Evolutionary conservation across 2,113 vertebrate genomes (phyloP), one percentile per base, ranked within the genome.

Genomic region (Aldabrachelys gigantea): DNA sequence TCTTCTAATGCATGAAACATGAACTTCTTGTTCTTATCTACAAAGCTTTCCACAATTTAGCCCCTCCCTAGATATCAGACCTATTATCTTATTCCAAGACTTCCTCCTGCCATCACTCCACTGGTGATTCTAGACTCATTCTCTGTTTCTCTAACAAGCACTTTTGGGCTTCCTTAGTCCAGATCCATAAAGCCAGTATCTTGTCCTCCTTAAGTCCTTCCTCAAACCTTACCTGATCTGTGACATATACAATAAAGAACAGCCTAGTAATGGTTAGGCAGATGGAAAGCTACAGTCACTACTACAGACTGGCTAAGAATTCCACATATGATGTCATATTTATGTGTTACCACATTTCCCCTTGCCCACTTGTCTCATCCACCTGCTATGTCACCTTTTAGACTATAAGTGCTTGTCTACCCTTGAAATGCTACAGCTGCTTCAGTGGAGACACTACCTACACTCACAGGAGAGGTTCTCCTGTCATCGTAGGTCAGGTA

Each of bases 341-440:
- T 79, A 93, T 38, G 93, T 93, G 86, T 89, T 85, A 80, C 91
- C 90, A 92, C 88, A 78, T 87, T 94, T 92, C 92, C 93, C 94
- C 87, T 89, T 80, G 31, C 72, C 82, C 90, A 87, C 91, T 97
- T 96, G 56, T 53, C 80, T 95, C 85, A 44, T 76, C 49, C 52
- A 44, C 21, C 91, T 86, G 95, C 82, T 92, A 94, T 78, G 65
- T 22, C 35, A 21, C 27, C 57, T 59, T 59, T 31, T 57, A 57
- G 24, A 27, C 5, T 59, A 5, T 29, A 59, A 59, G 27, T 27
- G 57, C 27, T 59, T 59, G 27, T 59, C 57, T 59, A 29, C 57
- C 2, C 57, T 59, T 29, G 27, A 59, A 29, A 59, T 11, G 27
- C 57, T 59, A 59, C 27, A 27, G 11, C 27, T 59, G 10, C 27